These are phyloP conservation scores for Aricia agestis DNA, from an alignment of 1,140 invertebrate genomes.

Conservation along the genomic window DNA sequence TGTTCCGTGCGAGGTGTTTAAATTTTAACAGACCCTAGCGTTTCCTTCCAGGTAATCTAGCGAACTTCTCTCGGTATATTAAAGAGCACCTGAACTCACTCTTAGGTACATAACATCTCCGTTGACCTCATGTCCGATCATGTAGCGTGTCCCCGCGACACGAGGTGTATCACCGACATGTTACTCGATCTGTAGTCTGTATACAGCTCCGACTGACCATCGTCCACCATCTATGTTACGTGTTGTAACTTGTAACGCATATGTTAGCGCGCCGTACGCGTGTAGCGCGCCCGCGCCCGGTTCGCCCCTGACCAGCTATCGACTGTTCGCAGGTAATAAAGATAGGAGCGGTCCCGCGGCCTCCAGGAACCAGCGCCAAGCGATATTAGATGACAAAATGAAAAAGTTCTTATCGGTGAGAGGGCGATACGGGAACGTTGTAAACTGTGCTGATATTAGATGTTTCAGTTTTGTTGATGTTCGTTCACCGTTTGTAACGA, in stretches of 20 bases:
- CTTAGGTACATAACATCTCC: constrained; percentile 48
- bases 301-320: constrained; percentile 38
- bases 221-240: constrained; percentile 9
- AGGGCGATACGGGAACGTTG: constrained; percentile 55
- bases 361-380: constrained; percentile 84
- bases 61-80: constrained; percentile 37
- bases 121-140: constrained; percentile 54
- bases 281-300: constrained; percentile 51
- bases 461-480: constrained; percentile 62
- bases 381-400: constrained; percentile 94
- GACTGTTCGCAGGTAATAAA: constrained; percentile 70
- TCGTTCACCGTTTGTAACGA: constrained; percentile 47
- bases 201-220: neutral
- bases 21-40: constrained; percentile 33
- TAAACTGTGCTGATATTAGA: constrained; percentile 67
- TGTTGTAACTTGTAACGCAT: neutral
- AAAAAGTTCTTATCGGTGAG: constrained; percentile 96
- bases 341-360: constrained; percentile 79
- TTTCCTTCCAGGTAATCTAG: constrained; percentile 32
- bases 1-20: constrained; percentile 72
- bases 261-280: constrained; percentile 26
- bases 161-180: constrained; percentile 19
- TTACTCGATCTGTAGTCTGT: neutral
- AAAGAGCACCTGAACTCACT: constrained; percentile 65
- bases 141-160: constrained; percentile 36